phyloP scores from a whole-genome alignment of 1,140 invertebrate species.

The Apis mellifera region DNA sequence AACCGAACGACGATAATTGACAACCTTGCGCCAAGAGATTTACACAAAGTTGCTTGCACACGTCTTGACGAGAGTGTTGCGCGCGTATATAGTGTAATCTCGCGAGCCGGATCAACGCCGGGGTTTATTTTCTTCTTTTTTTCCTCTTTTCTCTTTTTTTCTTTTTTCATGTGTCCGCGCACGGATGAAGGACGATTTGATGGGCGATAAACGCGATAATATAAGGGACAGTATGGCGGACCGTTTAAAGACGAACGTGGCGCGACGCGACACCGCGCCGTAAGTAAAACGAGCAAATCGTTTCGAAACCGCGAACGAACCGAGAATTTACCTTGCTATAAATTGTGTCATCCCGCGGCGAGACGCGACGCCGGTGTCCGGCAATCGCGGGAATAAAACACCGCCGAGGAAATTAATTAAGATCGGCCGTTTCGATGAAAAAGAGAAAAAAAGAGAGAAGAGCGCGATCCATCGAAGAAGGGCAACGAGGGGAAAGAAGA shows the following conservation, averaged over 20 bases:
- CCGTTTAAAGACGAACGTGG: conserved; percentile 20
- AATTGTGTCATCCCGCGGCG: conserved; percentile 23
- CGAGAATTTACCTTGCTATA: conserved; percentile 54
- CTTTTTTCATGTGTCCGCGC: background rate
- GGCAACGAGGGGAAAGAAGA: background rate
- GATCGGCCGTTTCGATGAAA: background rate
- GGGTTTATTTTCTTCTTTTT: background rate
- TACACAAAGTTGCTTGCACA: conserved; percentile 46
- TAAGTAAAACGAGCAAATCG: conserved; percentile 41
- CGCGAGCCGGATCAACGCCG: background rate
- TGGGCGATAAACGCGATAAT: conserved; percentile 53
- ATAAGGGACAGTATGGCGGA: conserved; percentile 45
- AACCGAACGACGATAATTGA: conserved; percentile 49
- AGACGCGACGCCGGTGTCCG: conserved; percentile 11
- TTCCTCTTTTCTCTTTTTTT: accelerated
- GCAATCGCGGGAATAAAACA: background rate
- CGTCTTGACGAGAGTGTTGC: background rate
- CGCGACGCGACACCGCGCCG: conserved; percentile 19
- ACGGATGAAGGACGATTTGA: conserved; percentile 55
- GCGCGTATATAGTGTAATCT: conserved; percentile 19
- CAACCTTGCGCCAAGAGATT: conserved; percentile 35
- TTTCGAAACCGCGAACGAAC: background rate
- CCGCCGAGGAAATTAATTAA: conserved; percentile 5
- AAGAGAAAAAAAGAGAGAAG: too few species aligned
- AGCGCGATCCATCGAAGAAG: background rate